Evolutionary conservation across 2,888 invertebrate genomes (phyloP).

Genomic region (Cephus nigrinus): DNA sequence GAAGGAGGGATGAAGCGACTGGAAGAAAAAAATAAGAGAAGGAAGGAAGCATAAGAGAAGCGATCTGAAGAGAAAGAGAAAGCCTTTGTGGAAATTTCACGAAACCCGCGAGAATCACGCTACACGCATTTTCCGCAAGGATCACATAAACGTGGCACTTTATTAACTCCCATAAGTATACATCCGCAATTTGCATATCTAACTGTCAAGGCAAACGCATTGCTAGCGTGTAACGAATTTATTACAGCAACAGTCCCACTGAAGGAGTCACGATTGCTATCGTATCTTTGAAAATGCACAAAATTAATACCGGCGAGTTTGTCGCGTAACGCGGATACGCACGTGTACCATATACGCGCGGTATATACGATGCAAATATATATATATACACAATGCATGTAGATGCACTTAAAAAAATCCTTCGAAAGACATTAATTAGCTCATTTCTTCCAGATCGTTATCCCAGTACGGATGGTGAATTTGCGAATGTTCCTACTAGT

Average conservation of each 20-base stretch:
- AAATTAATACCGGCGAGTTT: not conserved
- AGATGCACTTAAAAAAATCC: not conserved
- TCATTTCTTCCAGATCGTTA: not conserved
- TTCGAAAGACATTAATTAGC: not conserved
- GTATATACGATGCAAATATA: too few species aligned
- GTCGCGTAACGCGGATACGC: not conserved
- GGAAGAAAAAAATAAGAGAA: not conserved
- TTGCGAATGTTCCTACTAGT: conserved; percentile 34
- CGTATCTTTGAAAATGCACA: not conserved
- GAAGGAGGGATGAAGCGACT: not conserved
- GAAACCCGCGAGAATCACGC: not conserved
- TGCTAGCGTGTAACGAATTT: not conserved
- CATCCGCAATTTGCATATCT: not conserved
- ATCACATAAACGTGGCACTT: not conserved
- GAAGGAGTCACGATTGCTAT: not conserved
- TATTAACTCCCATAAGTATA: not conserved
- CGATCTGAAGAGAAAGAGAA: conserved; percentile 21
- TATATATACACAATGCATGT: too few species aligned
- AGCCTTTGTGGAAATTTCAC: conserved; percentile 15
- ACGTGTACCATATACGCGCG: not conserved
- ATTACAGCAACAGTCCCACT: not conserved
- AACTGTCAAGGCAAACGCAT: not conserved
- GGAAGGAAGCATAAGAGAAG: not conserved
- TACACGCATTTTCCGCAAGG: not conserved
- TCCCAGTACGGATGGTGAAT: not conserved